phyloP scores from a whole-genome alignment of 2,797 vertebrate genomes.

The Luscinia megarhynchos region DNA sequence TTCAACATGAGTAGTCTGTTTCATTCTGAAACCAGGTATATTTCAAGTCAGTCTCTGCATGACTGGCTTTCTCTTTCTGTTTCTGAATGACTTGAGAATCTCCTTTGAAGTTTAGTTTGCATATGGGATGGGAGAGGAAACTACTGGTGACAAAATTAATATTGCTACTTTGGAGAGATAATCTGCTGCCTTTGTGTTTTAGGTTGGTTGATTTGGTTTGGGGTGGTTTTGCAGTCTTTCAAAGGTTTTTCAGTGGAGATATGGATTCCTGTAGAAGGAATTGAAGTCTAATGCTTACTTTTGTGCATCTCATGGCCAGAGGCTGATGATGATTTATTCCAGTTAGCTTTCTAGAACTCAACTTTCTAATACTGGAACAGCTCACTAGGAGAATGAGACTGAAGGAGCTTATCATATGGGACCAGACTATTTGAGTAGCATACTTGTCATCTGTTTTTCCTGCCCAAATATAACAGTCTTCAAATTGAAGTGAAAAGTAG shows the following conservation, averaged over 20 bases:
- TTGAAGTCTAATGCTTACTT: background rate
- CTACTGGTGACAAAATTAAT: background rate
- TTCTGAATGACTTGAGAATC: background rate
- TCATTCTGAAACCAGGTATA: background rate
- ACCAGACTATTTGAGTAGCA: background rate
- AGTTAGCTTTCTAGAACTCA: background rate
- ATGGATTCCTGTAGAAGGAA: background rate
- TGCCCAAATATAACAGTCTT: background rate
- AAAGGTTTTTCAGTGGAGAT: background rate
- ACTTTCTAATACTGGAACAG: background rate
- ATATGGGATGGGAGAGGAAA: background rate
- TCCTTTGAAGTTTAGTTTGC: background rate
- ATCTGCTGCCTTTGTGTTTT: background rate
- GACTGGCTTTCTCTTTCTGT: background rate
- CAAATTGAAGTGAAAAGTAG: background rate
- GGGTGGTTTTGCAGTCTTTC: background rate
- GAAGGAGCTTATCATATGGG: background rate
- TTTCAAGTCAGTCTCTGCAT: background rate
- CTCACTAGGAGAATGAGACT: background rate
- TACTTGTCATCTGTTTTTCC: background rate
- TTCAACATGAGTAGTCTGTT: background rate
- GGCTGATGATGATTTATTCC: background rate
- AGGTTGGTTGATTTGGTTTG: background rate
- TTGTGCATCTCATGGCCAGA: background rate
- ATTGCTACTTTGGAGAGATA: background rate